Conservation (phyloP, 2,113 vertebrate genomes). For the Alosa alosa region DNA sequence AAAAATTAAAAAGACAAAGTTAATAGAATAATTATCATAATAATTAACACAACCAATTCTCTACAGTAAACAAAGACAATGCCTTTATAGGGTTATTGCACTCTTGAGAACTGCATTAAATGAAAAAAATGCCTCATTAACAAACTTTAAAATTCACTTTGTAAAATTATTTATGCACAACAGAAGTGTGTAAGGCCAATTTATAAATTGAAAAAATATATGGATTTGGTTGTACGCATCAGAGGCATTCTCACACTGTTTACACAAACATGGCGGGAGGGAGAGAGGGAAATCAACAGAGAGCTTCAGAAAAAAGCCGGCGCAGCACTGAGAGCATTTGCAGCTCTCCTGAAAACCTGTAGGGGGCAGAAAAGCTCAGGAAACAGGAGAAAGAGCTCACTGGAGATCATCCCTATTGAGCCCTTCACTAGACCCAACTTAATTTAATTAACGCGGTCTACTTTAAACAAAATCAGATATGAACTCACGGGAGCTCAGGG, state of each 20-base stretch:
- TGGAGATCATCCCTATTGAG: conserved; percentile 65
- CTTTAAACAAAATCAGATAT: conserved; percentile 75
- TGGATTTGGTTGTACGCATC: not conserved
- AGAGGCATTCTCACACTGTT: conserved; percentile 2
- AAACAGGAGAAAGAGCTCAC: conserved; percentile 53
- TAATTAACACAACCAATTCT: not conserved
- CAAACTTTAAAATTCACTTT: not conserved
- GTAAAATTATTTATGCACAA: not conserved
- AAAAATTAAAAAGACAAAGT: conserved; percentile 3
- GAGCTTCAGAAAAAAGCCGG: not conserved
- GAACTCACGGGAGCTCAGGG: conserved; percentile 44
- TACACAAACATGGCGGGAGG: conserved; percentile 14
- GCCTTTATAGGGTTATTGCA: not conserved
- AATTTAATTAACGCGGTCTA: conserved; percentile 76
- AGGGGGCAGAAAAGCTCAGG: conserved; percentile 69
- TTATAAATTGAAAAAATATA: not conserved
- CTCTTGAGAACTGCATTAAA: not conserved
- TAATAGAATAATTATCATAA: conserved; percentile 19
- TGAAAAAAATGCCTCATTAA: not conserved
- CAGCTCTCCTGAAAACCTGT: conserved; percentile 52
- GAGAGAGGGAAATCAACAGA: conserved; percentile 16
- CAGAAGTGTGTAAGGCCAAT: not conserved
- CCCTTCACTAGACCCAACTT: conserved; percentile 73
- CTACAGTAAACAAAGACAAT: conserved; percentile 5
- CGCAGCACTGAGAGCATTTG: conserved; percentile 18